Percentiles rank a stretch among this genome's conserved stretches.
These are phyloP conservation scores for Brachycybe producta DNA, from an alignment of 2,888 invertebrate species.

Conservation along the genomic window DNA sequence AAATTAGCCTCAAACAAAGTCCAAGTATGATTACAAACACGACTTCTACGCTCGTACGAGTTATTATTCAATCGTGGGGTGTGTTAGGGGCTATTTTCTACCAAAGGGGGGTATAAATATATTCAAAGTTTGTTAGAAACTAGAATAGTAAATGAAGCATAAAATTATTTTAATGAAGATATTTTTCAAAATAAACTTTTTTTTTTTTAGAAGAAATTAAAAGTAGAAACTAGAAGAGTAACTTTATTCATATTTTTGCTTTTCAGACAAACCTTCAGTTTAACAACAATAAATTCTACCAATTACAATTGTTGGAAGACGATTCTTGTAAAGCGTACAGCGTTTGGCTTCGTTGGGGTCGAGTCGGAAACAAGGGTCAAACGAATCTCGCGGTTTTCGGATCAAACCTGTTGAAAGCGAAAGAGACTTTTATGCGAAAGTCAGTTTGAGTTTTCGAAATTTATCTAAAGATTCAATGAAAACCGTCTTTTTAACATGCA, in stretches of 20 bases:
- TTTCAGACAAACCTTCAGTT: slow-evolving; percentile 38
- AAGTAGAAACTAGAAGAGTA: background rate
- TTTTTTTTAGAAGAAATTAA: background rate
- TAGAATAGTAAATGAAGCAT: too few relatives aligned
- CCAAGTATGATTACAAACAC: too few relatives aligned
- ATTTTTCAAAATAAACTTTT: too few relatives aligned
- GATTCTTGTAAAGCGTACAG: slow-evolving; percentile 30
- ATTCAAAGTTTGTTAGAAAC: too few relatives aligned
- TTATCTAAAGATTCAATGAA: too few relatives aligned
- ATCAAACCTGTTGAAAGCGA: slow-evolving; percentile 35
- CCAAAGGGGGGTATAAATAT: too few relatives aligned
- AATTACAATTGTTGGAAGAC: slow-evolving; percentile 39
- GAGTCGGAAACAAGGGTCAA: slow-evolving; percentile 42
- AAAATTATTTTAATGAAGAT: too few relatives aligned
- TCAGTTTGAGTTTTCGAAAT: slow-evolving; percentile 26
- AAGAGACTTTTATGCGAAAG: slow-evolving; percentile 37
- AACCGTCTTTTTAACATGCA: background rate
- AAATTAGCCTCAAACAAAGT: too few relatives aligned
- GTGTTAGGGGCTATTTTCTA: too few relatives aligned
- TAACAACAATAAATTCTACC: slow-evolving; percentile 43
- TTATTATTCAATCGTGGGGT: too few relatives aligned
- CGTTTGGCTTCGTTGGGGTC: slow-evolving; percentile 43
- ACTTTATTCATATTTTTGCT: slow-evolving; percentile 18
- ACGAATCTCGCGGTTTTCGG: slow-evolving; percentile 33
- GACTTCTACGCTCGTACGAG: too few relatives aligned